Evolutionary conservation across 1,140 invertebrate species (phyloP).

Genomic region (Papilio aristodemus): DNA sequence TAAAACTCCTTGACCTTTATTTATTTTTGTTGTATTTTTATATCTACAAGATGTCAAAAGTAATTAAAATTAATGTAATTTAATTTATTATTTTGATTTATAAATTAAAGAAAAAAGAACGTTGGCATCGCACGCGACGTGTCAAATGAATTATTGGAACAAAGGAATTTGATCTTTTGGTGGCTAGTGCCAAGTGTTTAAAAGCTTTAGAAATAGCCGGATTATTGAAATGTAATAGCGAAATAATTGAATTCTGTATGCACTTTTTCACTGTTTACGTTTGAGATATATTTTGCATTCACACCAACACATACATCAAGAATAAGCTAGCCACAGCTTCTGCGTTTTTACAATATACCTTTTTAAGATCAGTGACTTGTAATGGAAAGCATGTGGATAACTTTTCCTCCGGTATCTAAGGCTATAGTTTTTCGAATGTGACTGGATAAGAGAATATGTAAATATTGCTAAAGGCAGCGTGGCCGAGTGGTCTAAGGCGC

Average conservation of each 20-base stretch:
- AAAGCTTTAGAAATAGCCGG: constrained; percentile 28
- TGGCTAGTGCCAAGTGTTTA: constrained; percentile 33
- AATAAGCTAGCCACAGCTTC: too few species aligned
- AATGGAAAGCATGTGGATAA: too few species aligned
- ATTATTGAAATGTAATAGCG: constrained; percentile 27
- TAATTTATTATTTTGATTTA: constrained; percentile 30
- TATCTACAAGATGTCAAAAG: constrained; percentile 8
- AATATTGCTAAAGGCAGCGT: not conserved
- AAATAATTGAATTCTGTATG: not conserved
- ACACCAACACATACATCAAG: too few species aligned
- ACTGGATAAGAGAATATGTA: too few species aligned
- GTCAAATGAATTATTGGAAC: constrained; percentile 32
- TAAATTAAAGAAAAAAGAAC: constrained; percentile 28
- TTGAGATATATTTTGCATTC: not conserved
- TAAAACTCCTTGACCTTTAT: not conserved
- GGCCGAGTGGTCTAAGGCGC: not conserved
- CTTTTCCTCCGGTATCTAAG: too few species aligned
- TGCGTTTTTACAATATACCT: too few species aligned
- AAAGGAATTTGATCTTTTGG: constrained; percentile 26
- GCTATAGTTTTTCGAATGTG: too few species aligned
- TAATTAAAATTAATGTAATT: constrained; percentile 9
- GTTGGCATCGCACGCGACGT: constrained; percentile 23
- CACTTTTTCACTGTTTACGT: not conserved
- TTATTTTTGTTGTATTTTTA: not conserved
- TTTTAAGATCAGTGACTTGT: too few species aligned